Percentiles rank a stretch among this genome's conserved stretches.
Conservation (phyloP, 2,888 invertebrate genomes). For the Pemphredon lugubris region DNA sequence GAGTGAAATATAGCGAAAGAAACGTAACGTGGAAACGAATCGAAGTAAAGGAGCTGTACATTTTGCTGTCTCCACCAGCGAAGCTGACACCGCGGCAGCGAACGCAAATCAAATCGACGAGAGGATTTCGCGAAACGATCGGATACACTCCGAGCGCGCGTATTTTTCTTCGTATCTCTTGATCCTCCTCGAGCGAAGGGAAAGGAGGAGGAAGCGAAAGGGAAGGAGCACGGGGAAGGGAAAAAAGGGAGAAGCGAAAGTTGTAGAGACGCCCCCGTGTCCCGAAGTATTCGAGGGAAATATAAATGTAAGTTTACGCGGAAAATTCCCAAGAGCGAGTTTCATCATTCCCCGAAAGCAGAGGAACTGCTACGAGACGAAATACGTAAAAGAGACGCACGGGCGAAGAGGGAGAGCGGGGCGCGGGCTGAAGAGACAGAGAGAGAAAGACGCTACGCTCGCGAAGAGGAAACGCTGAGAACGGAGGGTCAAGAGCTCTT, state of each 20-base stretch:
- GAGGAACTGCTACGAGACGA: constrained; percentile 30
- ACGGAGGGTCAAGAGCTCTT: constrained; percentile 57
- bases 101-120: constrained; percentile 50
- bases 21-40: constrained; percentile 26
- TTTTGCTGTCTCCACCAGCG: constrained; percentile 46
- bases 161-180: constrained; percentile 30
- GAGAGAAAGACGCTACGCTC: constrained; percentile 16
- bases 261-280: constrained; percentile 27
- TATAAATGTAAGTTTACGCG: constrained; percentile 42
- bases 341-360: constrained; percentile 36
- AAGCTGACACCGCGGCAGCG: constrained; percentile 32
- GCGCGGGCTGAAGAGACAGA: no score
- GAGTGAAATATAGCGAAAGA: constrained; percentile 2
- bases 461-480: constrained; percentile 45
- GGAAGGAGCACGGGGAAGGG: constrained; percentile 4
- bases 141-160: constrained; percentile 9
- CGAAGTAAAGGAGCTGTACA: constrained; percentile 35
- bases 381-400: constrained; percentile 28
- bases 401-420: background rate
- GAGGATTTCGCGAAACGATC: constrained; percentile 46
- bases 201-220: constrained; percentile 7
- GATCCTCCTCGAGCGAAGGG: constrained; percentile 15
- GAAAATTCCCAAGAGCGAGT: constrained; percentile 39
- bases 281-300: constrained; percentile 18
- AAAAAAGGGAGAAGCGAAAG: constrained; percentile 34